Evolutionary conservation across 1,140 invertebrate species (phyloP).

Genomic region (Hestina assimilis): DNA sequence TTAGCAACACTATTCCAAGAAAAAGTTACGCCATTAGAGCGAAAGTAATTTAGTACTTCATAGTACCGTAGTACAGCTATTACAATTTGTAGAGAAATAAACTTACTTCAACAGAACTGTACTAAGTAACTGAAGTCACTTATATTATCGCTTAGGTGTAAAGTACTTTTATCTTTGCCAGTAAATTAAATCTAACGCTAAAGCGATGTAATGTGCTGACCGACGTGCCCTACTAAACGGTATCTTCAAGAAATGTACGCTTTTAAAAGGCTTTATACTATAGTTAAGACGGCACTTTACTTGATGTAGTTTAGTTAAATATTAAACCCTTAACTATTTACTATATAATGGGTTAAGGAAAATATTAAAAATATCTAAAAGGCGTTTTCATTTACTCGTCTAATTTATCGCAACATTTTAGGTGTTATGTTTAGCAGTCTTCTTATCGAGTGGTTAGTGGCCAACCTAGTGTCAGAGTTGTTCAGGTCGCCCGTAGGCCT

Average conservation of each 20-base stretch:
- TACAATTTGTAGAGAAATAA: conserved; percentile 5
- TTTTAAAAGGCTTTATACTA: neutral
- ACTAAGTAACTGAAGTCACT: conserved; percentile 5
- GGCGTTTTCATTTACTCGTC: no score
- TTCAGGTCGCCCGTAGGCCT: no score
- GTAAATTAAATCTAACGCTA: conserved; percentile 14
- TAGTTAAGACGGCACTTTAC: neutral
- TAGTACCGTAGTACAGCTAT: neutral
- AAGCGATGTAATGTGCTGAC: neutral
- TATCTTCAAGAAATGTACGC: neutral
- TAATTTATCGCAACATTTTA: no score
- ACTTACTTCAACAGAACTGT: neutral
- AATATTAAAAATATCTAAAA: no score
- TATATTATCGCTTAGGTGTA: conserved; percentile 7
- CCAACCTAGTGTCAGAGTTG: no score
- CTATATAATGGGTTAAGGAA: no score
- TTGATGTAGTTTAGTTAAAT: neutral
- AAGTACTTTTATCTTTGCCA: conserved; percentile 9
- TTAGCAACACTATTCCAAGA: neutral
- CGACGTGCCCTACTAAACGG: conserved; percentile 10
- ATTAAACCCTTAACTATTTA: no score
- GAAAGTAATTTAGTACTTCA: neutral
- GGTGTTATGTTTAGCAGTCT: no score
- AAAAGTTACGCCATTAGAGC: no score
- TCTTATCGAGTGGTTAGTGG: no score